Conservation (phyloP, 2,797 vertebrate genomes). For the Taenioides sp. region DNA sequence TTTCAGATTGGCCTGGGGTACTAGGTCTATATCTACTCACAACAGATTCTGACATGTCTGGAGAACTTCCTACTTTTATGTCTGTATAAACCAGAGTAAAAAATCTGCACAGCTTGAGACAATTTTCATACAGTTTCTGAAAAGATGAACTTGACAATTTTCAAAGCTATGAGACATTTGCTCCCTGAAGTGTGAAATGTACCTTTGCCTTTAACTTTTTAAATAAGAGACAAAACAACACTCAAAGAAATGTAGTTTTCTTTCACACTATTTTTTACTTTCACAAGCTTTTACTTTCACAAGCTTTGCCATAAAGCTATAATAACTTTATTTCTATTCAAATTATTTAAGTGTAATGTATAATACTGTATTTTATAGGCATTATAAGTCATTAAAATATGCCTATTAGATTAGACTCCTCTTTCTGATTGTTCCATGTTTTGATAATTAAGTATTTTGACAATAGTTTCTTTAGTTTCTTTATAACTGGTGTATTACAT, state of each 20-base stretch:
- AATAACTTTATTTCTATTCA: too few species aligned
- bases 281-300: not conserved
- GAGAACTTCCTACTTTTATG: not conserved
- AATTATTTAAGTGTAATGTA: too few species aligned
- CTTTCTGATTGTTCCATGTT: too few species aligned
- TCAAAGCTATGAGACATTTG: not conserved
- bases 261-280: not conserved
- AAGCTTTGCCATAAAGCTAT: not conserved
- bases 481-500: too few species aligned
- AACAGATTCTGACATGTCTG: too few species aligned
- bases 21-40: too few species aligned
- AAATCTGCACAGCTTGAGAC: constrained; percentile 2
- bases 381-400: too few species aligned
- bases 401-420: too few species aligned
- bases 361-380: too few species aligned
- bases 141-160: not conserved
- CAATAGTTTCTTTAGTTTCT: too few species aligned
- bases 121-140: not conserved
- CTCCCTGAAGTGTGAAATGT: not conserved
- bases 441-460: too few species aligned
- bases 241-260: too few species aligned
- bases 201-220: not conserved
- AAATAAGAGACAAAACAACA: not conserved
- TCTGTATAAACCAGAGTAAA: constrained; percentile 7
- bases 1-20: not conserved